Percentiles rank a stretch among this genome's conserved stretches.
These are phyloP conservation scores for Gracilinanus agilis DNA, from an alignment of 2,113 vertebrate species.

Conservation along the genomic window DNA sequence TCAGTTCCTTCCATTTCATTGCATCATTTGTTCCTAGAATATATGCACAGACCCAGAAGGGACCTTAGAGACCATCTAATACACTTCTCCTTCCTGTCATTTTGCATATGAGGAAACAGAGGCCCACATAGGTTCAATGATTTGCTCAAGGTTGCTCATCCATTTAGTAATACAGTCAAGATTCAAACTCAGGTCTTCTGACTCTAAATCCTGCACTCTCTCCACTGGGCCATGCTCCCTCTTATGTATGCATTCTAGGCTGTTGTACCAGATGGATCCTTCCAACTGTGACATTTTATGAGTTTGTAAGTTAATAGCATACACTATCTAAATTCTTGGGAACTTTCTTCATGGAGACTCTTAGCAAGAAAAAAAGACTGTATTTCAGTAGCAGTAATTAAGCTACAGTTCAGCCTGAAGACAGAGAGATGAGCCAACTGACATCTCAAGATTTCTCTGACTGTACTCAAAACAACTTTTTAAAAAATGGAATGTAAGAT, in stretches of 20 bases:
- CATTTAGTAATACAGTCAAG: background rate
- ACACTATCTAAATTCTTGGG: background rate
- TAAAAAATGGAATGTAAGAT: background rate
- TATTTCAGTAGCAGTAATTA: background rate
- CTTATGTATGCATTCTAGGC: background rate
- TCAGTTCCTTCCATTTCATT: background rate
- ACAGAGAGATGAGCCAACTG: background rate
- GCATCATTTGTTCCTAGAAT: background rate
- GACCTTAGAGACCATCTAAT: background rate
- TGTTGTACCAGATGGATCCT: background rate
- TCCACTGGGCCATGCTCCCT: background rate
- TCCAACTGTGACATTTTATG: background rate
- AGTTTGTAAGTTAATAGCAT: background rate
- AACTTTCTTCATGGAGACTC: constrained; percentile 15
- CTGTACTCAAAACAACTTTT: constrained; percentile 3
- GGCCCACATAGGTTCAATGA: background rate
- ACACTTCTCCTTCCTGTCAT: background rate
- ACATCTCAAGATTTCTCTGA: background rate
- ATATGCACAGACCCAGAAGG: background rate
- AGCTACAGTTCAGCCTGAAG: background rate
- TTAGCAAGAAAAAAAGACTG: background rate
- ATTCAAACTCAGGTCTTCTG: background rate
- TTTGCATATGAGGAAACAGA: background rate
- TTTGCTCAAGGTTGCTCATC: background rate
- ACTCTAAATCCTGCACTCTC: background rate